These are phyloP conservation scores for Mastigias papua DNA, from an alignment of 30 jellyfish, hydroid and myxozoan species.

Conservation along the genomic window DNA sequence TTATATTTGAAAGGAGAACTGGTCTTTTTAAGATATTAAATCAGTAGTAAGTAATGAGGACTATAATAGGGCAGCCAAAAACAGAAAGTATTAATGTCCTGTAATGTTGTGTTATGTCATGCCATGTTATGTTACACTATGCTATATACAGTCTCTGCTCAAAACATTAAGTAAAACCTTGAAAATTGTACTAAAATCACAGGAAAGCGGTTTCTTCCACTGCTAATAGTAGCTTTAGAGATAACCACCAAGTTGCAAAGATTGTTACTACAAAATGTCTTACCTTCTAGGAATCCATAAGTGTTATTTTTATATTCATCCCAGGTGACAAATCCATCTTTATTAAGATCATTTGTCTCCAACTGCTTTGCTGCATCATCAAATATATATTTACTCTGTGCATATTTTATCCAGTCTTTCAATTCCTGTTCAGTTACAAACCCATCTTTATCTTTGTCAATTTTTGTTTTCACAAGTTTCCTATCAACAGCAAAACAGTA, in stretches of 20 bases:
- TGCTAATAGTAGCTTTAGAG: not conserved
- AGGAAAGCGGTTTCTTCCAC: no score
- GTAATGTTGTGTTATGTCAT: no score
- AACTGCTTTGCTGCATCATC: conserved; percentile 87
- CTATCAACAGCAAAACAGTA: conserved; percentile 16
- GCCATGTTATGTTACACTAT: no score
- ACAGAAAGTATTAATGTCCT: no score
- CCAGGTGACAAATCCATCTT: conserved; percentile 87
- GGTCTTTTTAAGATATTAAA: no score
- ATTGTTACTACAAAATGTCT: not conserved
- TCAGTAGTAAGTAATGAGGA: no score
- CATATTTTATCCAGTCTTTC: conserved; percentile 88
- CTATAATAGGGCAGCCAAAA: no score
- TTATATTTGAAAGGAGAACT: no score
- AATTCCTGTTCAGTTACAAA: conserved; percentile 87
- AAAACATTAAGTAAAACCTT: no score
- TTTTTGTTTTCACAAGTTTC: conserved; percentile 70
- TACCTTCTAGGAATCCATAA: conserved; percentile 85
- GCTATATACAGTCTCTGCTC: no score
- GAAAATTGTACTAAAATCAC: no score
- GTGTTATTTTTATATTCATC: conserved; percentile 87
- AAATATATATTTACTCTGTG: conserved; percentile 84
- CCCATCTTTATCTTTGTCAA: conserved; percentile 91
- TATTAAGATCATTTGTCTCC: conserved; percentile 75
- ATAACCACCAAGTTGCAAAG: not conserved